Conservation (phyloP, 2,797 vertebrate species). For the Graptemys geographica region DNA sequence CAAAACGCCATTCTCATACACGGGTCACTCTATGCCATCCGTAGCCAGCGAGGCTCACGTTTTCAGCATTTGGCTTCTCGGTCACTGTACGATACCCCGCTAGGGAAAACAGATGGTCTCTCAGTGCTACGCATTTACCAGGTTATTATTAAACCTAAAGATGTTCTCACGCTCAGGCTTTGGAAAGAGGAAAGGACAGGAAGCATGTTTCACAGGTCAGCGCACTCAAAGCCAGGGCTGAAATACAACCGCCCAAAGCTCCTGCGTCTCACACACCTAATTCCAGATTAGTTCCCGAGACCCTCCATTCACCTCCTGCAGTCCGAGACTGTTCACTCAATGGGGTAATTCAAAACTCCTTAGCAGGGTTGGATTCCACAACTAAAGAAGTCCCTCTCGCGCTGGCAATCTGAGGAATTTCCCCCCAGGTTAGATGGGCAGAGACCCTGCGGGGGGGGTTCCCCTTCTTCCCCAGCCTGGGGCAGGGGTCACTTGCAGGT, state of each 20-base stretch:
- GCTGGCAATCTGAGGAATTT: not conserved
- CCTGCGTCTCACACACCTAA: not conserved
- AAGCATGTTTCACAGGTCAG: not conserved
- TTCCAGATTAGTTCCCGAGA: not conserved
- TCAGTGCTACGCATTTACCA: not conserved
- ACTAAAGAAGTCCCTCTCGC: not conserved
- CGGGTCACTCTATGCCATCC: not conserved
- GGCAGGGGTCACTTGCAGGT: no score
- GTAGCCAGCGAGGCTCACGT: not conserved
- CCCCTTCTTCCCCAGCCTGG: no score
- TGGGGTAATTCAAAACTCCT: not conserved
- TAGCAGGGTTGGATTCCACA: not conserved
- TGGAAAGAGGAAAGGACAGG: not conserved
- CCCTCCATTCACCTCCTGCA: not conserved
- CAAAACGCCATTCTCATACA: constrained; percentile 12
- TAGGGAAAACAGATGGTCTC: not conserved
- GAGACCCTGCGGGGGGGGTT: no score
- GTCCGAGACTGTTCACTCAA: not conserved
- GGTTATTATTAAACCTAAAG: not conserved
- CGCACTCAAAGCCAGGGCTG: not conserved
- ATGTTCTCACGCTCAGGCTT: not conserved
- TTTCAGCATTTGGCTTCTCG: not conserved
- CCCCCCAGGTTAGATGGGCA: no score
- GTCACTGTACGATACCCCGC: not conserved
- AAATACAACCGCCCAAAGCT: not conserved